Evolutionary conservation across 1,140 invertebrate species (phyloP), one percentile per base, ranked within the genome.

Genomic region (Vollenhovia emeryi): DNA sequence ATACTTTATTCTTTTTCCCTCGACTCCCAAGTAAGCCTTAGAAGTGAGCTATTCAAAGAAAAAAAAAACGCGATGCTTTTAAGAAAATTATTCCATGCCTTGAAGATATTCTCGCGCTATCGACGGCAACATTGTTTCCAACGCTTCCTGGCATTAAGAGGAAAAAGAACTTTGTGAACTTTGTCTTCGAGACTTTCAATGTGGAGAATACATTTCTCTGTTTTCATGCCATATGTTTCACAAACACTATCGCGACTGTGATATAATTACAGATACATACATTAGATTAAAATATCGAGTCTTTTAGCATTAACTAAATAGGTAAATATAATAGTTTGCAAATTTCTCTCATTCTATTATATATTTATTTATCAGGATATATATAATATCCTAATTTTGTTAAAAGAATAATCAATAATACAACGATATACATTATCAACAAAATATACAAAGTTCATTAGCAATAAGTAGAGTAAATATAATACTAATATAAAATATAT

Each of bases 71-170:
- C 40, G 60, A 66, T 52, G 75, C 76, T 79, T 79, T 79, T 79
- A 79, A 79, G 76, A 79, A 79, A 79, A 79, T 79, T 79, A 79
- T 79, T 79, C 60, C 45, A 52, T 79, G 48, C 60, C 45, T 79
- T 68, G 48, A 52, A 79, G 76, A 68, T 79, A 79, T 79, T 52
- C 62, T 27, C 45, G 45, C 36, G 21, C 9, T 24, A 79, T 79
- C 45, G 76, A 79, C 76, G 45, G 60, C 75, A 36, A 36, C 21
- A 45, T 68, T 79, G 48, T 68, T 68, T 40, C 62, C 36, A 64
- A 68, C 27, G 40, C 40, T 76, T 62, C 40, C 27, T 52, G 9
- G 18, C 33, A 52, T 40, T 52, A 68, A 68, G 5, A 68, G 30
- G 7, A 40, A 66, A 68, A 50, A 30, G 33, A 55, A 50, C 45